Conservation (phyloP, 2,797 vertebrate genomes). For the Scolopax rusticola region DNA sequence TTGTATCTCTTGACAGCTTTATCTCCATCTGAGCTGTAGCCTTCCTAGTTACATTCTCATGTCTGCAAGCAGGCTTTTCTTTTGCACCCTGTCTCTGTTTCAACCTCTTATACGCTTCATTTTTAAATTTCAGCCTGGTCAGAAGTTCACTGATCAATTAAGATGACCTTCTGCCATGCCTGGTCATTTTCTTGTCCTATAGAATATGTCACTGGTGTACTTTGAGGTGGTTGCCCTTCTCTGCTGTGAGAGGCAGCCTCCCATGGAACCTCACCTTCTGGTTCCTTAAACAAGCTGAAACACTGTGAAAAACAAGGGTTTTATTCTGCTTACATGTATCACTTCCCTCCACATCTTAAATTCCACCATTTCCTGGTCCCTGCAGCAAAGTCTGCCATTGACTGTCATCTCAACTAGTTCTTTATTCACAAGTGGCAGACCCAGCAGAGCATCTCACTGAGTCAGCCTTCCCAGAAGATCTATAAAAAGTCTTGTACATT, state of each 20-base stretch:
- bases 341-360: background rate
- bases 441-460: background rate
- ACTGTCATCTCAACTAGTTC: background rate
- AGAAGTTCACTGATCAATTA: background rate
- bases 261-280: background rate
- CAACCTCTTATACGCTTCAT: background rate
- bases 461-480: background rate
- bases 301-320: background rate
- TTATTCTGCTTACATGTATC: background rate
- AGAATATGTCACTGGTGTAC: background rate
- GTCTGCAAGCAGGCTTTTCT: background rate
- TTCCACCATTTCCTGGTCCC: background rate
- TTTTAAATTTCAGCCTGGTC: background rate
- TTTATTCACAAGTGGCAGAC: background rate
- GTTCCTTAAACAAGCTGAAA: background rate
- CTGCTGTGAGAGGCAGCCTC: background rate
- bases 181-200: background rate
- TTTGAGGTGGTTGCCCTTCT: background rate
- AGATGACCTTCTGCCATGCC: background rate
- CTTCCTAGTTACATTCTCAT: background rate
- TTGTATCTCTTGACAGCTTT: background rate
- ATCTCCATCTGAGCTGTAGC: background rate
- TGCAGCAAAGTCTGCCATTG: background rate
- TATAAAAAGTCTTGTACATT: background rate
- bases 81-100: background rate